phyloP scores from a whole-genome alignment of 1,140 invertebrate species.

The Eupristina koningsbergeri region DNA sequence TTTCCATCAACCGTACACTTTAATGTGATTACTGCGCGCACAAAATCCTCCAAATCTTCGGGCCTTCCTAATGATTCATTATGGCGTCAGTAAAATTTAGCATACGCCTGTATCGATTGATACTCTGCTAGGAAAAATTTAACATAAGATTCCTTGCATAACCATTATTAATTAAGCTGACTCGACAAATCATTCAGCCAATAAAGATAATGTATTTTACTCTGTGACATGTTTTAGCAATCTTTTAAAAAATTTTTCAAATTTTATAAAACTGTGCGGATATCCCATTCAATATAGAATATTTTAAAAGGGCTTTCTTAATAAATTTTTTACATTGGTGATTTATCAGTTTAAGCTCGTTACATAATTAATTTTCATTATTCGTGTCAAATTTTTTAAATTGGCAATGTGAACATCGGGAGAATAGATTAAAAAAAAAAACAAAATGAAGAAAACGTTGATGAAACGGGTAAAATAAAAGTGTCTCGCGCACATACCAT shows the following conservation, averaged over 20 bases:
- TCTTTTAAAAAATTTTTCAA: no score
- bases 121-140: not conserved
- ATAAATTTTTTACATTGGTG: no score
- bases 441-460: not conserved
- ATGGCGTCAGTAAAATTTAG: not conserved
- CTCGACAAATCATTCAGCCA: not conserved
- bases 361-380: no score
- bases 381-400: no score
- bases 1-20: not conserved
- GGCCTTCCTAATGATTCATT: not conserved
- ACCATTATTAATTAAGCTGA: not conserved
- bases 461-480: not conserved
- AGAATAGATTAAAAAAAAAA: no score
- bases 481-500: not conserved
- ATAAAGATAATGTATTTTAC: not conserved
- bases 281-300: no score
- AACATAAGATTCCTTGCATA: not conserved
- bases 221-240: no score
- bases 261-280: no score
- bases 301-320: no score
- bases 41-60: not conserved
- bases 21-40: not conserved
- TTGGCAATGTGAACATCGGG: no score
- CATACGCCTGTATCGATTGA: not conserved
- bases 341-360: no score